A percentile compares a stretch with the other conserved stretches of the same genome.
phyloP scores from a whole-genome alignment of 2,797 vertebrate genomes.

The Psittacula echo region DNA sequence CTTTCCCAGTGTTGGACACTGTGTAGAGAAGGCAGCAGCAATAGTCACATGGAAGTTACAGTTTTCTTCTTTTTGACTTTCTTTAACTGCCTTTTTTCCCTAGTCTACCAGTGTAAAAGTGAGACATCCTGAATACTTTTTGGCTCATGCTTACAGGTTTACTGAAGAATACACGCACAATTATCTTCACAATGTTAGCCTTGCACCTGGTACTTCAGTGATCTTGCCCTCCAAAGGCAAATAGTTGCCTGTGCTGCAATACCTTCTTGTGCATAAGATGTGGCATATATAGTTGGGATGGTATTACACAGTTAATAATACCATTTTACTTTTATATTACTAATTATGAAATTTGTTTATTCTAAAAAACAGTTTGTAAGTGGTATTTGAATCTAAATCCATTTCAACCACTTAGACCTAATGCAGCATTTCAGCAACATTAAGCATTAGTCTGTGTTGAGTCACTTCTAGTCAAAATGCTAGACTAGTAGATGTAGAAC shows the following conservation, averaged over 20 bases:
- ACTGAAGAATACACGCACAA: rapidly evolving
- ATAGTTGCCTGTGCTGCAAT: background rate
- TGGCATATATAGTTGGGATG: background rate
- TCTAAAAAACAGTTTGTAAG: background rate
- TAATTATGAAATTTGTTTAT: background rate
- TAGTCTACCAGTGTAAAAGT: background rate
- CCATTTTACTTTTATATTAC: background rate
- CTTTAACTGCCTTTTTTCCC: background rate
- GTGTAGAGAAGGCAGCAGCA: background rate
- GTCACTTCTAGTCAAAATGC: background rate
- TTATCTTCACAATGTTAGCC: background rate
- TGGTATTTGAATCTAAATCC: background rate
- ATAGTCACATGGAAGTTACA: background rate
- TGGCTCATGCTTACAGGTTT: background rate
- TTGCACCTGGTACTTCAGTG: background rate
- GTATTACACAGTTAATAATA: background rate
- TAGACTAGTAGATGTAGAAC: background rate
- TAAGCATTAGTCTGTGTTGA: background rate
- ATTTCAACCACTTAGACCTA: background rate
- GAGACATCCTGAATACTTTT: background rate
- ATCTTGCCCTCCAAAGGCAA: background rate
- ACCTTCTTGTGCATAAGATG: background rate
- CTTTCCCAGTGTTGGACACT: rapidly evolving
- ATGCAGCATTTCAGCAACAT: background rate
- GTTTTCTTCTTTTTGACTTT: background rate